phyloP scores from a whole-genome alignment of 2,113 vertebrate genomes.

The Microtus oregoni region DNA sequence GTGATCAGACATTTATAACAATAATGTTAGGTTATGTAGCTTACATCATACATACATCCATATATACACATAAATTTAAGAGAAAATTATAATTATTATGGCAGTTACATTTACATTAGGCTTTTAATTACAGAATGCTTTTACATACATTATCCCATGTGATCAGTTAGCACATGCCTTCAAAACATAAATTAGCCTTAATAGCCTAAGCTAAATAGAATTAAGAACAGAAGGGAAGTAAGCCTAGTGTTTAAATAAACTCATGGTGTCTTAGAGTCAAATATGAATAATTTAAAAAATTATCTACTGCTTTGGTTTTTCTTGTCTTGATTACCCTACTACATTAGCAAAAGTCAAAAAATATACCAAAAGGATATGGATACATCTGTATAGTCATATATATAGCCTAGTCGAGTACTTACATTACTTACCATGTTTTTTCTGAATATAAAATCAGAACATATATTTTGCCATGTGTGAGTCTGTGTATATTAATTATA shows the following conservation, averaged over 20 bases:
- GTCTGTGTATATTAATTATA: background rate
- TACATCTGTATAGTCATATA: background rate
- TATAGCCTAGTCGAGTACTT: background rate
- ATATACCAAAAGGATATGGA: background rate
- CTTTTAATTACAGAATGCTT: constrained; percentile 73
- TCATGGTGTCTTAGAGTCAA: constrained; percentile 67
- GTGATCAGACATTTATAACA: background rate
- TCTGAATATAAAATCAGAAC: constrained; percentile 12
- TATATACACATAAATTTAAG: background rate
- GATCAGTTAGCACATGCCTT: constrained; percentile 67
- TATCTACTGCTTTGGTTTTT: constrained; percentile 48
- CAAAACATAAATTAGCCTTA: constrained; percentile 76
- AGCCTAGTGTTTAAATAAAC: constrained; percentile 61
- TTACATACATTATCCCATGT: constrained; percentile 67
- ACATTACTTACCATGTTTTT: constrained; percentile 35
- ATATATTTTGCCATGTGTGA: constrained; percentile 18
- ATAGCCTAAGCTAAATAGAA: constrained; percentile 74
- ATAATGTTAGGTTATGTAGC: background rate
- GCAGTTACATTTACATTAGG: constrained; percentile 59
- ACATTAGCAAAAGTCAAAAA: constrained; percentile 39
- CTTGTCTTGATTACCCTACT: background rate
- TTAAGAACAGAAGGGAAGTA: constrained; percentile 62
- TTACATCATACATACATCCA: background rate
- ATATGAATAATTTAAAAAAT: constrained; percentile 59
- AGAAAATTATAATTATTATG: constrained; percentile 59